phyloP scores from a whole-genome alignment of 2,113 vertebrate genomes.

The Phasianus colchicus region DNA sequence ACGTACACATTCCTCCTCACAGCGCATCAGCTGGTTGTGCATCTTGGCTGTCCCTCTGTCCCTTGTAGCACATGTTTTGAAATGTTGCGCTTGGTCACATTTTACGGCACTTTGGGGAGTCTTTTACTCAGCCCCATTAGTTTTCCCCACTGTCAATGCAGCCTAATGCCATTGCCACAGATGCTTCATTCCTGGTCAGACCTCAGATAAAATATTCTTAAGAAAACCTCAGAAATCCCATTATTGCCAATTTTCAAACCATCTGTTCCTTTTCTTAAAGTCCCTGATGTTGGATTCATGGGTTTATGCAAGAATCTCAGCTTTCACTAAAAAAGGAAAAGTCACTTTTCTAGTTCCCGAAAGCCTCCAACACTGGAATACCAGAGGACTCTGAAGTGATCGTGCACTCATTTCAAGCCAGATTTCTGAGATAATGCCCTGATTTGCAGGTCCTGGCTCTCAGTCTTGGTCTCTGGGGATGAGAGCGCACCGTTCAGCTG shows the following conservation, averaged over 20 bases:
- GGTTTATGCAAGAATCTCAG: background rate
- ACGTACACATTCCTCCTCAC: fast-evolving
- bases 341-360: background rate
- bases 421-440: background rate
- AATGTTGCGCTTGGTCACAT: background rate
- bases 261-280: slow-evolving; percentile 34
- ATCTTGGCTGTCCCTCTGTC: background rate
- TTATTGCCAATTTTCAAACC: slow-evolving; percentile 34
- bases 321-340: background rate
- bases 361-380: background rate
- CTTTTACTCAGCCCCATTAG: background rate
- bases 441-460: background rate
- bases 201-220: background rate
- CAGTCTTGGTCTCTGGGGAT: background rate
- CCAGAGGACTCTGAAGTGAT: background rate
- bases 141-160: background rate
- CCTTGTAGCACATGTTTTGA: background rate
- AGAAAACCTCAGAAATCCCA: slow-evolving; percentile 29
- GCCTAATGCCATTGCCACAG: background rate
- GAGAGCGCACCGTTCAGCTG: fast-evolving
- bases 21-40: background rate
- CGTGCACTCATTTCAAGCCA: background rate
- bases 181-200: background rate
- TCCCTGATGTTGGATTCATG: background rate
- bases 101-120: background rate